Conservation (phyloP, 2,888 invertebrate species). For the Toxonevra muliebris region DNA sequence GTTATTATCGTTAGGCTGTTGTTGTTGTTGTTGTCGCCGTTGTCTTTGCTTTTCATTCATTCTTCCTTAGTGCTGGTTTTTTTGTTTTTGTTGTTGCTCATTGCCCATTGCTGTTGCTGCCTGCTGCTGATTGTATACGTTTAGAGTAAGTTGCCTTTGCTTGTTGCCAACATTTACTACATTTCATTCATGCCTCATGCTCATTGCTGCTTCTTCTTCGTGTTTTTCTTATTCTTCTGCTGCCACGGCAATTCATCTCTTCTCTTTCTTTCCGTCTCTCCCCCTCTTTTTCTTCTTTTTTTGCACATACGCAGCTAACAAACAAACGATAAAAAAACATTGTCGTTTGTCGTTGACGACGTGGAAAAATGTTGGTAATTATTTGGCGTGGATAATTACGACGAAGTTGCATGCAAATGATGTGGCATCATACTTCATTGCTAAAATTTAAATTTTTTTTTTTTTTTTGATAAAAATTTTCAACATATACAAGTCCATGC, state of each 20-base stretch:
- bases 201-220: slow-evolving; percentile 5
- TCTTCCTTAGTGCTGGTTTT: not conserved
- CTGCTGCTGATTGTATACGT: not conserved
- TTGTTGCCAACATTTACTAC: slow-evolving; percentile 10
- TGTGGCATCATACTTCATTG: slow-evolving; percentile 22
- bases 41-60: not conserved
- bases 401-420: slow-evolving; percentile 35
- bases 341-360: slow-evolving; percentile 42
- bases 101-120: not conserved
- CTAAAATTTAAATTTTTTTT: slow-evolving; percentile 7
- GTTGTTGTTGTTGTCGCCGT: not conserved
- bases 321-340: not conserved
- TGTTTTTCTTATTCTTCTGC: slow-evolving; percentile 7
- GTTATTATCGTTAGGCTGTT: not conserved
- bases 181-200: slow-evolving; percentile 27
- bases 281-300: not conserved
- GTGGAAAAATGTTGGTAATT: slow-evolving; percentile 53
- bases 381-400: slow-evolving; percentile 51
- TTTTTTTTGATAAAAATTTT: not conserved
- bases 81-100: not conserved
- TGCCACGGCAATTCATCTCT: slow-evolving; percentile 4
- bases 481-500: not conserved
- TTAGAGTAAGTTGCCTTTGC: slow-evolving; percentile 2
- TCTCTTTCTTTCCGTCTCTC: not conserved
- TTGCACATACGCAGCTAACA: not conserved